Conservation (phyloP, 1,140 invertebrate species). For the Nymphalis io region DNA sequence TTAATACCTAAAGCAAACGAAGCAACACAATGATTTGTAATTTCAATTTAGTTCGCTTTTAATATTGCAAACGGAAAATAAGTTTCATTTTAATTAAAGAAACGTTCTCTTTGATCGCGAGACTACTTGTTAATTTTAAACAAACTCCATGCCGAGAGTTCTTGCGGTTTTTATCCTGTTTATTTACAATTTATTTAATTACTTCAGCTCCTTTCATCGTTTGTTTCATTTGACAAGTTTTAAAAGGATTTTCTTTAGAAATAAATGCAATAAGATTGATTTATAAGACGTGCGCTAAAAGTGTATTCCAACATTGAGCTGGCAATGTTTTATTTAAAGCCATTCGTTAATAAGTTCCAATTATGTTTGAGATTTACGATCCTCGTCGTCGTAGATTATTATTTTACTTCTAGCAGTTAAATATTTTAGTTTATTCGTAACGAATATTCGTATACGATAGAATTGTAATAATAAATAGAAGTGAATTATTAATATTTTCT, state of each 20-base stretch:
- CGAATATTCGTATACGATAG: too few relatives aligned
- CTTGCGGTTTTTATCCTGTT: too few relatives aligned
- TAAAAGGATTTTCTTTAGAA: neutral
- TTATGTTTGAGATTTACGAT: neutral
- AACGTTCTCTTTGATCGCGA: constrained; percentile 6
- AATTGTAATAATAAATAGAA: too few relatives aligned
- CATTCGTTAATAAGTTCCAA: neutral
- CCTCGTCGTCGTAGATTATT: neutral
- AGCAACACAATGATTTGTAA: too few relatives aligned
- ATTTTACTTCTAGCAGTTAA: neutral
- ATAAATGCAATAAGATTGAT: neutral
- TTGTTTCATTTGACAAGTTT: neutral
- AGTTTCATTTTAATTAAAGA: constrained; percentile 1
- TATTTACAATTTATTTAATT: neutral
- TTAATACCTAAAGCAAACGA: too few relatives aligned
- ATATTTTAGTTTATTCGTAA: too few relatives aligned
- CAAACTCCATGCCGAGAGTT: too few relatives aligned
- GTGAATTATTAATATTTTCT: too few relatives aligned
- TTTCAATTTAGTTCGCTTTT: neutral
- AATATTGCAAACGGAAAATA: constrained; percentile 8
- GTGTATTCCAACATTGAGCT: neutral
- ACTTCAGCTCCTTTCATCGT: neutral
- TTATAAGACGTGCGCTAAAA: neutral
- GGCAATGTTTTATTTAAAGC: neutral
- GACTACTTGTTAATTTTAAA: constrained; percentile 10